Evolutionary conservation across 2,113 vertebrate genomes (phyloP), one percentile per base, ranked within the genome.

Genomic region (Blennius ocellaris): DNA sequence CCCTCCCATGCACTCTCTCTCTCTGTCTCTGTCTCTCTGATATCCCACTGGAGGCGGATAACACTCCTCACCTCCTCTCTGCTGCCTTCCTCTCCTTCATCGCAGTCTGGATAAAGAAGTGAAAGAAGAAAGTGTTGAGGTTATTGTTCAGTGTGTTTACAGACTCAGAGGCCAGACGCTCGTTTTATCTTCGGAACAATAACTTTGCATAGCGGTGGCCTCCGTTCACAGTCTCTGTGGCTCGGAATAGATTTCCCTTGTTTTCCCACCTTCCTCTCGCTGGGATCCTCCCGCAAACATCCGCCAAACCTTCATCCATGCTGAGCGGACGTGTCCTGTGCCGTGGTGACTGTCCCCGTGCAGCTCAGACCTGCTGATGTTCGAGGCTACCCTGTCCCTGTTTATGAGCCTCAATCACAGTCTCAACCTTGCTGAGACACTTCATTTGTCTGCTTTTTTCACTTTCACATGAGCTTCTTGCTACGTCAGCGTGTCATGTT

Each of bases 221-320:
- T 50, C n/a, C 0, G 0, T 52, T 69, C 47, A 0, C 54, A 0
- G 44, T 69, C 56, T 47, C 70, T 3, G 50, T 14, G 55, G 76
- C 61, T 56, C 43, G 56, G 78, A 82, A 69, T 68, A 79, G 69
- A 72, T 78, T 75, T 41, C 37, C 15, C 47, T 74, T 77, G 69
- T 64, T 80, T 76, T 45, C 39, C 12, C 41, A 8, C 41, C 41
- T 43, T 7, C 8, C 6, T 15, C 57, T 47, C 38, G 43, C 5
- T 56, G 71, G 67, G n/a, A 17, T 62, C 57, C 59, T 67, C 47
- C 69, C 69, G 49, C 74, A 62, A 60, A 60, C 55, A 17, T 36
- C 49, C 71, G 67, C 81, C 78, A 48, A 30, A 58, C 66, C 38
- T 63, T 79, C 82, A 74, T 82, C 71, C 72, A 74, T 72, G 56